Evolutionary conservation across 2,113 vertebrate species (phyloP).

Genomic region (Oplegnathus fasciatus): DNA sequence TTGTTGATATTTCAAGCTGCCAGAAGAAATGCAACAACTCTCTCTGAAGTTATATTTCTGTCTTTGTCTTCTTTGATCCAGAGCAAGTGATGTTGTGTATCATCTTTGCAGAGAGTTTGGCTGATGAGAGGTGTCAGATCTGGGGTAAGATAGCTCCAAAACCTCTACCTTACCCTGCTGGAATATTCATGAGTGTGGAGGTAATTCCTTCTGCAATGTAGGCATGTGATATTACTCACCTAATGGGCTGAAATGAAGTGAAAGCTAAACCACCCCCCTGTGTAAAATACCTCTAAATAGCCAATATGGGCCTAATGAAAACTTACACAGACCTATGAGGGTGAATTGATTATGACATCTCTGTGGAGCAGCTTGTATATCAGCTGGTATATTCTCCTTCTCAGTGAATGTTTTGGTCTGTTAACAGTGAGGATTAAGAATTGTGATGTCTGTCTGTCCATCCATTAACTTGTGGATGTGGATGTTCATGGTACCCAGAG

Average conservation of each 20-base stretch:
- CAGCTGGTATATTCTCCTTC: background rate
- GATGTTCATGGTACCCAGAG: background rate
- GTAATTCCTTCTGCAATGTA: conserved; percentile 55
- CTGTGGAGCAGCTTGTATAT: background rate
- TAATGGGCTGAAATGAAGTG: conserved; percentile 40
- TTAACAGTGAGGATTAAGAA: background rate
- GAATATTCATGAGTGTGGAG: conserved; percentile 61
- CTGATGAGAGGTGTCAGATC: conserved; percentile 56
- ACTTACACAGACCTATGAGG: background rate
- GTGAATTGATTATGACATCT: conserved; percentile 6
- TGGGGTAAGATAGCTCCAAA: conserved; percentile 41
- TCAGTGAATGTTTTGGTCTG: background rate
- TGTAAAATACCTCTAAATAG: conserved; percentile 32
- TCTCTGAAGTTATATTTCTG: conserved; percentile 50
- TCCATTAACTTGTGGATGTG: background rate
- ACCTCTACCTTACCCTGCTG: conserved; percentile 48
- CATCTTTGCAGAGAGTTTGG: conserved; percentile 28
- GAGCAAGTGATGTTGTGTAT: conserved; percentile 39
- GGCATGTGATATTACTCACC: conserved; percentile 50
- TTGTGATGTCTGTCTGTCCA: background rate
- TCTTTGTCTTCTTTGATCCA: conserved; percentile 39
- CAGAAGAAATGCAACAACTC: conserved; percentile 27
- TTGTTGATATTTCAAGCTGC: conserved; percentile 37
- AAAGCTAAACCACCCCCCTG: conserved; percentile 34
- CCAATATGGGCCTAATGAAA: conserved; percentile 16